These are phyloP conservation scores for Sesia apiformis DNA, from an alignment of 2,888 invertebrate species.

Conservation along the genomic window DNA sequence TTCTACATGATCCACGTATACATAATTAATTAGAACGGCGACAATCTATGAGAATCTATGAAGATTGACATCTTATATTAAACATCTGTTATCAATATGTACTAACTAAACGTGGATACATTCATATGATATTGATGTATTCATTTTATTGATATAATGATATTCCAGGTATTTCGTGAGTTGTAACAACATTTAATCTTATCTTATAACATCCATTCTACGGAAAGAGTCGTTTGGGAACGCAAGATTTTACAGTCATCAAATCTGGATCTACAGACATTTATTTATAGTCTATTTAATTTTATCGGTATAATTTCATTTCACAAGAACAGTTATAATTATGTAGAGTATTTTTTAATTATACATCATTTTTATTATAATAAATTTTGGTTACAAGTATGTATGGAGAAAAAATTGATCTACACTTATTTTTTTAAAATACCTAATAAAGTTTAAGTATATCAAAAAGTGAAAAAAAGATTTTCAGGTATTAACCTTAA, in stretches of 20 bases:
- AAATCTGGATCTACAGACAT: neutral
- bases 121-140: neutral
- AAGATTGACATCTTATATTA: neutral
- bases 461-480: neutral
- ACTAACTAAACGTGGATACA: too few relatives aligned
- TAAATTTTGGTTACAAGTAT: conserved; percentile 10
- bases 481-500: neutral
- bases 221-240: too few relatives aligned
- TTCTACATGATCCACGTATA: conserved; percentile 23
- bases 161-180: neutral
- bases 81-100: neutral
- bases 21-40: conserved; percentile 13
- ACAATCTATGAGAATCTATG: conserved; percentile 1
- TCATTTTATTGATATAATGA: neutral
- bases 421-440: neutral
- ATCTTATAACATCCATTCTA: too few relatives aligned
- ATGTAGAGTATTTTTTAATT: neutral
- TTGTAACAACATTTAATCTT: neutral
- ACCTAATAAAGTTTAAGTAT: neutral
- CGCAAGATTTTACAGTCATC: too few relatives aligned
- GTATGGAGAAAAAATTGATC: conserved; percentile 8
- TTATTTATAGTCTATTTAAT: neutral
- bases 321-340: neutral
- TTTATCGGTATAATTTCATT: neutral
- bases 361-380: neutral